Base-by-base conservation (phyloP, 2,888 invertebrate species). In the Standfussiana lucernea region DNA sequence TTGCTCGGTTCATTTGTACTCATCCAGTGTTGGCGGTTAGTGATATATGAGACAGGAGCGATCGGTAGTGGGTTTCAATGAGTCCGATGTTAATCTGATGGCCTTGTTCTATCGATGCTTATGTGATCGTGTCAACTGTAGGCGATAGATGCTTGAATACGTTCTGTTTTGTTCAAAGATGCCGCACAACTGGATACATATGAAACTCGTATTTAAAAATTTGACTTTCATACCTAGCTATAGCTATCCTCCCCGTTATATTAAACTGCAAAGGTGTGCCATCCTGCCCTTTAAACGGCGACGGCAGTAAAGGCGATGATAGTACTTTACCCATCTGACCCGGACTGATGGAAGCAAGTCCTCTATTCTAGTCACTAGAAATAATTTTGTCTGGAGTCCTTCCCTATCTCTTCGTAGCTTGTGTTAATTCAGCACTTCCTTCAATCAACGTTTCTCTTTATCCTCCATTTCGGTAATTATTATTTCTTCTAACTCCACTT, bases 41-140 rank as follows among this genome's bases (percentile, higher is more conserved):
- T 81, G 47, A 82, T 85, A 61, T 82, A 76, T 56, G 77, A 83
- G 86, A 71, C 69, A 70, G 50, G 62, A 74, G 67, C 61, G 77
- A 59, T 40, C 45, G 76, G 37, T 7, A 32, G 32, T 75, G 86
- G 53, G 28, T 76, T 67, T 13, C 69, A 86, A 82, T 82, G 65
- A 79, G 53, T 65, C 42, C 45, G 59, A 80, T 61, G 85, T 45
- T 59, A 72, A 84, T 85, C 50, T 40, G 37, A 72, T 72, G 73
- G 81, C 73, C 85, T 85, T 80, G 79, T 79, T 47, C 45, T 59
- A 61, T 72, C 21, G 80, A 61, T 68, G 35, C 40, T 15, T 83
- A 37, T 53, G 61, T 66, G 45, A 75, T 45, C 21, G n/a, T 82
- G 75, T 21, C 47, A 50, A 42, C 18, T 72, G 24, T 21, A 32